These are phyloP conservation scores for Eudyptes chrysolophus DNA, from an alignment of 2,113 vertebrate species.

Conservation along the genomic window DNA sequence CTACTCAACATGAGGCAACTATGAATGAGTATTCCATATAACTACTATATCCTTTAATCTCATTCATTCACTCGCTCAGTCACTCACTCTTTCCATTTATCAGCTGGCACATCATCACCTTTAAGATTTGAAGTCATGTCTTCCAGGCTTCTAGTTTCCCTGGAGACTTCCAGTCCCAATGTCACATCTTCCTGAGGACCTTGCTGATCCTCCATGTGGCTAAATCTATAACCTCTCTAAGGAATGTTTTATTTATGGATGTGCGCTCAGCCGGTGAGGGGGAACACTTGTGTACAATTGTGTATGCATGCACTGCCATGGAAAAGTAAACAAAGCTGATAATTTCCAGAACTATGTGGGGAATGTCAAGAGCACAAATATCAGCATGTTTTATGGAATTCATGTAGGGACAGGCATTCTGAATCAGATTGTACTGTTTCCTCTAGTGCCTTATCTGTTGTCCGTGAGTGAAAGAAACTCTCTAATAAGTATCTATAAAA, in stretches of 20 bases:
- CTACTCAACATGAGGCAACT: background rate
- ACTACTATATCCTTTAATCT: background rate
- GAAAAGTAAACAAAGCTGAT: conserved; percentile 34
- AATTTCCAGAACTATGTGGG: conserved; percentile 13
- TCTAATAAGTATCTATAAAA: background rate
- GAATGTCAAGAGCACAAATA: background rate
- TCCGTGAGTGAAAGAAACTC: background rate
- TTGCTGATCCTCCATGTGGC: background rate
- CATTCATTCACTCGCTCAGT: background rate
- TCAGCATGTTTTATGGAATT: background rate
- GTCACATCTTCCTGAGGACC: background rate
- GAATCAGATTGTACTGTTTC: background rate
- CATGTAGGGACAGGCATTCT: background rate
- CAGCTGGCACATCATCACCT: background rate
- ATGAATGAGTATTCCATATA: background rate
- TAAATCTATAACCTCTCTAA: background rate
- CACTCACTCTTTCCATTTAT: background rate
- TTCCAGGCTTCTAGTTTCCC: background rate
- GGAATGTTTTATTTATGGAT: conserved; percentile 4
- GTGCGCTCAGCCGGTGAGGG: background rate
- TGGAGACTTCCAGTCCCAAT: background rate
- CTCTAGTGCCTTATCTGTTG: background rate
- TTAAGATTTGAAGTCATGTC: background rate
- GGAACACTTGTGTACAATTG: background rate
- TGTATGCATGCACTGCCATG: background rate